Evolutionary conservation across 2,113 vertebrate genomes (phyloP).

Genomic region (Clarias batrachus): DNA sequence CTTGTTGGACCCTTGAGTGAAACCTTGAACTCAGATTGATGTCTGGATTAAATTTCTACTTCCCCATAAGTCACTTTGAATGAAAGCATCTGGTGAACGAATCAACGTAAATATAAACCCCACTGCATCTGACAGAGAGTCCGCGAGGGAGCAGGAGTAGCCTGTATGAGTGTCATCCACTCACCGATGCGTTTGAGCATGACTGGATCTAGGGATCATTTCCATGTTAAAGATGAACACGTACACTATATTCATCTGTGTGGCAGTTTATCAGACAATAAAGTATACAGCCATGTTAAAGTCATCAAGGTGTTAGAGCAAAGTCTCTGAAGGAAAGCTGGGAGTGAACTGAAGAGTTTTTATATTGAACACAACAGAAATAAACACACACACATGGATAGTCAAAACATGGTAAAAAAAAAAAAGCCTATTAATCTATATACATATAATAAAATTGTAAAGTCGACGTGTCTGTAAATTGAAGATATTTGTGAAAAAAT

Average conservation of each 20-base stretch:
- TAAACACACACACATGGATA: neutral
- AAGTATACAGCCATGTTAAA: constrained; percentile 23
- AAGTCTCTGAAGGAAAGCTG: neutral
- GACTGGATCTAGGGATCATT: neutral
- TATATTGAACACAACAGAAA: neutral
- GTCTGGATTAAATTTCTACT: constrained; percentile 6
- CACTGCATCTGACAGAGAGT: neutral
- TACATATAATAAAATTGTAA: too few species aligned
- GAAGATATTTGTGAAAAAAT: too few species aligned
- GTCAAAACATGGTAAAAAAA: neutral
- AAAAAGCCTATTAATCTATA: too few species aligned
- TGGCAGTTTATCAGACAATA: constrained; percentile 38
- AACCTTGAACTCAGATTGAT: neutral
- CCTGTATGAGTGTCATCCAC: neutral
- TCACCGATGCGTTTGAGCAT: neutral
- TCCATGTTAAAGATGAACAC: neutral
- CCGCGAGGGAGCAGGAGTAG: neutral
- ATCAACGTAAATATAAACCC: constrained; percentile 8
- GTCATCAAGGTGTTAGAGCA: neutral
- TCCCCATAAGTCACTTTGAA: neutral
- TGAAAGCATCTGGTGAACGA: constrained; percentile 5
- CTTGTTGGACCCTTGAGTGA: neutral
- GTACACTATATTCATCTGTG: neutral
- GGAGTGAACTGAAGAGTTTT: neutral
- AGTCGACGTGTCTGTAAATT: too few species aligned